Evolutionary conservation across 2,888 invertebrate genomes (phyloP), one percentile per base, ranked within the genome.

Genomic region (Xestia rhomboidea): DNA sequence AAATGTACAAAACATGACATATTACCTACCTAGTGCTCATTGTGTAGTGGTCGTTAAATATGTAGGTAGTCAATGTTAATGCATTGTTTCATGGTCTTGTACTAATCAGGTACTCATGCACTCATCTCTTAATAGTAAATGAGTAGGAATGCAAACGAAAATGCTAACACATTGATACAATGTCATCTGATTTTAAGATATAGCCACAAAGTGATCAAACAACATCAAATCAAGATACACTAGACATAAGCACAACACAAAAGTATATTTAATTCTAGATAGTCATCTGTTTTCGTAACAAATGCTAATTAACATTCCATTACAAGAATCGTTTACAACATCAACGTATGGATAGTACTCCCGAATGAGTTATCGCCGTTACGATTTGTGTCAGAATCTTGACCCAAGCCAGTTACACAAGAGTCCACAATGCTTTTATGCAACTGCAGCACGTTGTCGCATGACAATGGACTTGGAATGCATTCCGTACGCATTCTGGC

Each of bases 401-500:
- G 92, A 90, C 92, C 92, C 91, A 91, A 89, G 87, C 87, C 89
- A 81, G 91, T 95, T 95, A 91, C 93, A 93, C 93, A 95, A 95
- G 90, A 86, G 85, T 86, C 89, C 89, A 90, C 88, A 88, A 86
- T 85, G 86, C 83, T 81, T 91, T 93, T 92, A 93, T 93, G 93
- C 93, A 93, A 94, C 92, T 91, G 91, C 90, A 89, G 87, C 90
- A 90, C 90, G 90, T 88, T 89, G 91, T 90, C 91, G 93, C 92
- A 93, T 95, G 95, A 95, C 95, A 95, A 95, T 95, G 95, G 92
- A 93, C 94, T 94, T 93, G 94, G 92, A 92, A 92, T 93, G 91
- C 92, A 93, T 93, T 94, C 93, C 92, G 87, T 85, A 87, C 90
- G 87, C 91, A 92, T 91, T 92, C 91, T 90, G 88, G 90, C 83